phyloP scores from a whole-genome alignment of 92 coral and sea anemone species.

The Palythoa grandiflora region DNA sequence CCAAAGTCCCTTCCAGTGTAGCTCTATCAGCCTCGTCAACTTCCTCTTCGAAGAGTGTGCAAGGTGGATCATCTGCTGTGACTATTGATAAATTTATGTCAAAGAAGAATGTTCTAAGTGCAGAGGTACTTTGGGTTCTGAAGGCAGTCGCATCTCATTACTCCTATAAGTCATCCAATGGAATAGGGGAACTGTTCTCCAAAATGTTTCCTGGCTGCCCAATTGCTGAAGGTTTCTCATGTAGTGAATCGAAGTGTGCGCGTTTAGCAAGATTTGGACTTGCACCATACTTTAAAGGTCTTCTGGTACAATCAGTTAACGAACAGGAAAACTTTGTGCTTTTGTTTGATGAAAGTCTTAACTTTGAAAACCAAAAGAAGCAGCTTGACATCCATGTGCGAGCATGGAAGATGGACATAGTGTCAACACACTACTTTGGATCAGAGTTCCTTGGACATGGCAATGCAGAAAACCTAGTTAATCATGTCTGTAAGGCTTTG shows the following conservation, averaged over 20 bases:
- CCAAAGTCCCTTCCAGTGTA: slow-evolving; percentile 30
- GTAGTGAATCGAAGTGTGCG: slow-evolving; percentile 44
- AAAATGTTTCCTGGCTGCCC: slow-evolving; percentile 51
- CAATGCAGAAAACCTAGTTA: slow-evolving; percentile 49
- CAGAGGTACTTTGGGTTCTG: slow-evolving; percentile 56
- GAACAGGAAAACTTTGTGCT: slow-evolving; percentile 46
- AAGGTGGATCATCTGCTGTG: slow-evolving; percentile 38
- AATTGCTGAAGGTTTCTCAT: slow-evolving; percentile 33
- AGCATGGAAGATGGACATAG: slow-evolving; percentile 41
- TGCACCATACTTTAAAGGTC: slow-evolving; percentile 9
- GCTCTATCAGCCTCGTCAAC: slow-evolving; percentile 20
- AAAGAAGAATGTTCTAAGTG: slow-evolving; percentile 47
- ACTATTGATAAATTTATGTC: slow-evolving; percentile 46
- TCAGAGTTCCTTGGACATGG: slow-evolving; percentile 52
- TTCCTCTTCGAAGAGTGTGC: slow-evolving; percentile 36
- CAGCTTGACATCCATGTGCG: slow-evolving; percentile 44
- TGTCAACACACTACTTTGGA: slow-evolving; percentile 51
- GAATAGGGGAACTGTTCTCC: slow-evolving; percentile 32
- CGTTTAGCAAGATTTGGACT: slow-evolving; percentile 32
- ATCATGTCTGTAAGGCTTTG: slow-evolving; percentile 37
- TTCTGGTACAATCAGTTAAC: slow-evolving; percentile 47
- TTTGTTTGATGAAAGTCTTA: slow-evolving; percentile 51
- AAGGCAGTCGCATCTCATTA: slow-evolving; percentile 39
- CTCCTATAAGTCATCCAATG: slow-evolving; percentile 46
- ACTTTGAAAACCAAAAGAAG: slow-evolving; percentile 47